Evolutionary conservation across 37 sponge, comb jelly and placozoan genomes (phyloP), one percentile per base, ranked within the genome.

Genomic region (Beroe forskalii): DNA sequence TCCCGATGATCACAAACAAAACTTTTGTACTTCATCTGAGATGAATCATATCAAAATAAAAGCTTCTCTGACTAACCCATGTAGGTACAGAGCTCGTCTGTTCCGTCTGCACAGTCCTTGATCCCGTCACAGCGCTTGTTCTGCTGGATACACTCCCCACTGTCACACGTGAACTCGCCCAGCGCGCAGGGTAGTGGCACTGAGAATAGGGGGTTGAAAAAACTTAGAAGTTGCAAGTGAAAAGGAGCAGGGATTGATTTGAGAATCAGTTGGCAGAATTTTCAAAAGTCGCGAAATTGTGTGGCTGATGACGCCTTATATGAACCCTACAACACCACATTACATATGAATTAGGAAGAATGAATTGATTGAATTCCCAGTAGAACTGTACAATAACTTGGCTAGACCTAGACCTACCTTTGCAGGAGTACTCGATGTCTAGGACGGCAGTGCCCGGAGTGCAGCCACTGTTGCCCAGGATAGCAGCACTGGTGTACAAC

Each of bases 61-160:
- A n/a, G n/a, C n/a, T n/a, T n/a, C n/a, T n/a, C n/a, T n/a, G n/a
- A 80, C 86, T 28, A 0, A 80, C 86, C 86, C 86, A 80, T 80
- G 55, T 42, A 80, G 55, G 86, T 42, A 25, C 86, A 80, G 1
- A 80, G 37, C 86, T 80, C 86, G 27, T 80, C 86, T 33, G 40
- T 30, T 20, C 86, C 86, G 42, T 80, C 86, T 23, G 40, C 44
- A 44, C 86, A 80, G 86, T 80, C 86, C 30, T 35, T 41, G n/a
- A n/a, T 80, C 19, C 86, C 86, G 40, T 80, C 86, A 80, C 86
- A 80, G 2, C 86, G 40, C 86, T 80, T 80, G 86, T 80, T 35
- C 24, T 80, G 38, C 4, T 32, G 6, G 20, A 80, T 44, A 43
- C 86, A 80, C 44, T 80, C 86, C 19, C 86, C 55, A 38, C 35